phyloP scores from a whole-genome alignment of 2,113 vertebrate genomes.

The Pteruthius melanotis region DNA sequence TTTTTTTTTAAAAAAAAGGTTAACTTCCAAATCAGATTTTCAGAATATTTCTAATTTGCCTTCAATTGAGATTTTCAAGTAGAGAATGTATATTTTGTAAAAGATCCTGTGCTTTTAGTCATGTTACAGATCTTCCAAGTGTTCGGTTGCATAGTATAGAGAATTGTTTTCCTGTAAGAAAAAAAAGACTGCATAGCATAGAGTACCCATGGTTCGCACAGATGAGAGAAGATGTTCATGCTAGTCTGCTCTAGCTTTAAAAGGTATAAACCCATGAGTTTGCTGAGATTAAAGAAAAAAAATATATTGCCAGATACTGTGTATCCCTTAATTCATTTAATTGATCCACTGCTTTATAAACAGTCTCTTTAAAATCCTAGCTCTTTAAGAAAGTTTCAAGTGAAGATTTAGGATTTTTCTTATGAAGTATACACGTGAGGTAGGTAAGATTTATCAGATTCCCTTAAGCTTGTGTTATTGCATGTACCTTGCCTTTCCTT shows the following conservation, averaged over 20 bases:
- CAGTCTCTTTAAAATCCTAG: background rate
- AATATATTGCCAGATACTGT: background rate
- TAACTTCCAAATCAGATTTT: background rate
- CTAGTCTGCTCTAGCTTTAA: background rate
- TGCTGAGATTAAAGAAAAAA: background rate
- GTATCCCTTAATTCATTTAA: background rate
- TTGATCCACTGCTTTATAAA: background rate
- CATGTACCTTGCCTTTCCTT: background rate
- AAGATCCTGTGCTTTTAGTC: background rate
- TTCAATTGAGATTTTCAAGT: background rate
- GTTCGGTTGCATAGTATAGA: background rate
- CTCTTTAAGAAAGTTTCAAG: background rate
- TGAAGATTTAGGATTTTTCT: background rate
- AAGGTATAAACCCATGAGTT: background rate
- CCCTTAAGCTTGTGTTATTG: background rate
- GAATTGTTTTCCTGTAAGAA: background rate
- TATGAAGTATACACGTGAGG: background rate
- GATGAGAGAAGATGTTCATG: background rate
- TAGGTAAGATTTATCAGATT: background rate
- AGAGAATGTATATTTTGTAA: background rate
- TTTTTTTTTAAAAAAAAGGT: background rate
- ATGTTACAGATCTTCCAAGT: background rate
- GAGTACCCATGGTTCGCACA: background rate
- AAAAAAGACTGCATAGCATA: accelerated
- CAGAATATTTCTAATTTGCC: background rate